Conservation (phyloP, 2,113 vertebrate species). For the Oophaga pumilio region DNA sequence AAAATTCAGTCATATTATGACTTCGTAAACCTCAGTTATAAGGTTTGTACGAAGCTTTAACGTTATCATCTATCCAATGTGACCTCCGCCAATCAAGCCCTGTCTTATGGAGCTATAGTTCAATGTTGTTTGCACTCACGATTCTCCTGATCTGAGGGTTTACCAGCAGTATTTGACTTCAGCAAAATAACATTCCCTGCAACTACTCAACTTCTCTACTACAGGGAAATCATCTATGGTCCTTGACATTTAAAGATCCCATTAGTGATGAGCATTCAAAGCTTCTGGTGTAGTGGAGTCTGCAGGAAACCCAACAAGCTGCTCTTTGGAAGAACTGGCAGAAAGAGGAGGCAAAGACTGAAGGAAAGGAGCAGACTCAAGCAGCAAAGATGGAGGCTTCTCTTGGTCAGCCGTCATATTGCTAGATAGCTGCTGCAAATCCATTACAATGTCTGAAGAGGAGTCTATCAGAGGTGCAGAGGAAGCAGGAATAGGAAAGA, state of each 20-base stretch:
- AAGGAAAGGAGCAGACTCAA: conserved; percentile 82
- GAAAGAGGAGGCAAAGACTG: conserved; percentile 88
- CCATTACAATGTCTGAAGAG: conserved; percentile 79
- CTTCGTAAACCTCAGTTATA: too few species aligned
- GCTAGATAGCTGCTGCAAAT: conserved; percentile 78
- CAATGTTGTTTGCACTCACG: too few species aligned
- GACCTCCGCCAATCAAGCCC: too few species aligned
- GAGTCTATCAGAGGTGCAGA: too few species aligned
- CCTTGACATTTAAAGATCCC: conserved; percentile 64
- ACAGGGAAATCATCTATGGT: conserved; percentile 32
- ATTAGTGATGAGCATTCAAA: conserved; percentile 64
- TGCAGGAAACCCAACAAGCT: conserved; percentile 68
- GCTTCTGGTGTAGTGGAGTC: conserved; percentile 65
- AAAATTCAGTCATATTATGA: too few species aligned
- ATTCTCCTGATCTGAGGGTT: too few species aligned
- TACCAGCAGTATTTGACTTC: too few species aligned
- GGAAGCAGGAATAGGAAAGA: too few species aligned
- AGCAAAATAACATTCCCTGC: conserved; percentile 63
- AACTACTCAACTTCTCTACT: conserved; percentile 2
- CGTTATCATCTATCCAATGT: too few species aligned
- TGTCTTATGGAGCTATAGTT: too few species aligned
- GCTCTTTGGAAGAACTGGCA: conserved; percentile 87
- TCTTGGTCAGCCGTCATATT: conserved; percentile 84
- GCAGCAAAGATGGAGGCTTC: conserved; percentile 82
- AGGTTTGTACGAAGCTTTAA: too few species aligned